Percentiles rank a stretch among this genome's conserved stretches.
These are phyloP conservation scores for Selenia dentaria DNA, from an alignment of 2,888 invertebrate genomes.

Conservation along the genomic window DNA sequence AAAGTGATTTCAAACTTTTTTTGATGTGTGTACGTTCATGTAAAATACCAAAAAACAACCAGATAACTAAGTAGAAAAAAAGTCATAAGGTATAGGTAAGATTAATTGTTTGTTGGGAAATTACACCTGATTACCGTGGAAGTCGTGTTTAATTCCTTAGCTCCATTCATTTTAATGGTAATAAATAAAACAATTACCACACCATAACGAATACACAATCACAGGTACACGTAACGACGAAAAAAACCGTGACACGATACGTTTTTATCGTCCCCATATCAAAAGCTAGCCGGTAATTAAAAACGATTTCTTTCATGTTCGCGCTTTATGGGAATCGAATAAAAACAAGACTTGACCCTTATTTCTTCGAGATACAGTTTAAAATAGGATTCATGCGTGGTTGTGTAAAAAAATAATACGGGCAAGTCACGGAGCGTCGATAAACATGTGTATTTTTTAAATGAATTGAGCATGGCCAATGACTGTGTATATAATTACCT, in stretches of 20 bases:
- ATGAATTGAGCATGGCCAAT: constrained; percentile 21
- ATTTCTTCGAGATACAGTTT: constrained; percentile 1
- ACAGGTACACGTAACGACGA: constrained; percentile 10
- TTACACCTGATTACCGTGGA: too few species aligned
- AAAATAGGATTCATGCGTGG: neutral
- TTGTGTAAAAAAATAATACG: constrained; percentile 23
- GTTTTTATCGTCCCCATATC: constrained; percentile 32
- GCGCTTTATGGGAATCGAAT: constrained; percentile 19
- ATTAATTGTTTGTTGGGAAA: too few species aligned
- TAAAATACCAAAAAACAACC: too few species aligned
- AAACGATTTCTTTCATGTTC: constrained; percentile 31
- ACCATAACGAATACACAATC: constrained; percentile 17
- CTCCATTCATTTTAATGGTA: too few species aligned
- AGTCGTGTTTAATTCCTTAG: too few species aligned
- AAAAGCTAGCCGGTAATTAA: constrained; percentile 34
- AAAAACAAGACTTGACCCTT: constrained; percentile 4
- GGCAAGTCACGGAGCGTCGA: constrained; percentile 25
- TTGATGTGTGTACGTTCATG: too few species aligned
- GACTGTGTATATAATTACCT: too few species aligned
- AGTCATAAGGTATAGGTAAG: too few species aligned
- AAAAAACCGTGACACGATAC: constrained; percentile 27
- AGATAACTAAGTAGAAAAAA: too few species aligned
- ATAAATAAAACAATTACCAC: constrained; percentile 16
- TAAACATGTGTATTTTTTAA: constrained; percentile 25
- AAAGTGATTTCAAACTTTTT: too few species aligned